Conservation (phyloP, 2,888 invertebrate genomes). For the Galerucella calmariensis region DNA sequence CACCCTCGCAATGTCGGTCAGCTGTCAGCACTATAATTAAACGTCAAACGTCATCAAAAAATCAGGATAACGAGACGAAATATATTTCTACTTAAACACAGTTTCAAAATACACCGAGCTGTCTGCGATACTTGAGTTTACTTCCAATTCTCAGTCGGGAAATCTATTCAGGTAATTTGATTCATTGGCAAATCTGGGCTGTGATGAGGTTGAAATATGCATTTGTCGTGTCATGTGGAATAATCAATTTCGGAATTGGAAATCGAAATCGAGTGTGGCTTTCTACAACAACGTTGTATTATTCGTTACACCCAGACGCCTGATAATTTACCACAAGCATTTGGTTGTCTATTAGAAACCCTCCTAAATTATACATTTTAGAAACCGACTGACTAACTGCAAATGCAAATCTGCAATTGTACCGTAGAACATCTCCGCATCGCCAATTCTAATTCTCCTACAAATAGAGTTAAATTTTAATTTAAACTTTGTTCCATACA, state of each 20-base stretch:
- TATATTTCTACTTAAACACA: not conserved
- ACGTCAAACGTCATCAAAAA: too few relatives aligned
- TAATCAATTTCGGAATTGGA: slow-evolving; percentile 8
- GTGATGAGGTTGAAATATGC: slow-evolving; percentile 17
- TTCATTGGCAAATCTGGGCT: slow-evolving; percentile 3
- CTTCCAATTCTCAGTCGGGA: slow-evolving; percentile 1
- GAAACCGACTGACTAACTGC: not conserved
- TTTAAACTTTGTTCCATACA: not conserved
- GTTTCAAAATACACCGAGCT: not conserved
- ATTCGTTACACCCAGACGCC: not conserved
- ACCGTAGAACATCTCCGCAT: not conserved
- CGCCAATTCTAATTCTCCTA: not conserved
- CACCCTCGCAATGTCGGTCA: too few relatives aligned
- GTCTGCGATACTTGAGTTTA: not conserved
- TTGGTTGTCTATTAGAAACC: not conserved
- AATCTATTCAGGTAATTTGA: slow-evolving; percentile 10
- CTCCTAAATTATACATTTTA: not conserved
- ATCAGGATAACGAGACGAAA: too few relatives aligned
- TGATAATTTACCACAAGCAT: not conserved
- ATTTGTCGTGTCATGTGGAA: slow-evolving; percentile 12
- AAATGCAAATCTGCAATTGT: not conserved
- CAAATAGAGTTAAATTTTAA: not conserved
- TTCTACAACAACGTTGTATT: slow-evolving; percentile 1
- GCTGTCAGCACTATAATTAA: too few relatives aligned
- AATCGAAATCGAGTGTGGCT: slow-evolving; percentile 9